Evolutionary conservation across 2,888 invertebrate genomes (phyloP).

Genomic region (Noctuana brunneofusca): DNA sequence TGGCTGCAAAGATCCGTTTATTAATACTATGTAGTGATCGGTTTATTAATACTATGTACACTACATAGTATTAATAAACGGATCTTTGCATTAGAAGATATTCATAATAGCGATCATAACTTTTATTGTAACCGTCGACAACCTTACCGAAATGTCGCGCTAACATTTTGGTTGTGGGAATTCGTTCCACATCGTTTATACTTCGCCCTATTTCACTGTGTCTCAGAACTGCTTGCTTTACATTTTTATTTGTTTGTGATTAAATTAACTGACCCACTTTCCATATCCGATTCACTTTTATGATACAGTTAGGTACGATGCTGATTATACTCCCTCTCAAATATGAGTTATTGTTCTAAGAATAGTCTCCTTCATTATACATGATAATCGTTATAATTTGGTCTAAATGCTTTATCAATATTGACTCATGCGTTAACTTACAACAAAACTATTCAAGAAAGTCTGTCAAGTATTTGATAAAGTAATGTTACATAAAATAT

Average conservation of each 20-base stretch:
- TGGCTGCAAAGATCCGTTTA: too few relatives aligned
- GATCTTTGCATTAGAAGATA: too few relatives aligned
- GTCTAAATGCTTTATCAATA: constrained; percentile 5
- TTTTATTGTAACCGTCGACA: constrained; percentile 43
- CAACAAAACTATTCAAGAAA: not conserved
- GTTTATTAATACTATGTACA: not conserved
- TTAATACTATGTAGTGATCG: too few relatives aligned
- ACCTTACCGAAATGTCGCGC: constrained; percentile 63
- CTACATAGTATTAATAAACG: too few relatives aligned
- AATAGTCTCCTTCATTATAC: not conserved
- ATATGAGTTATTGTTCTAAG: constrained; percentile 1
- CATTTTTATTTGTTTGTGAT: constrained; percentile 30
- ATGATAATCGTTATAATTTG: not conserved
- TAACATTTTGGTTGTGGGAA: constrained; percentile 65
- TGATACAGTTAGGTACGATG: not conserved
- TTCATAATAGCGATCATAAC: constrained; percentile 26
- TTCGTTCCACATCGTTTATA: constrained; percentile 65
- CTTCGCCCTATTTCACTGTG: constrained; percentile 57
- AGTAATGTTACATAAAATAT: too few relatives aligned
- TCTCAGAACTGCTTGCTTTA: constrained; percentile 25
- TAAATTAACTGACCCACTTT: constrained; percentile 32
- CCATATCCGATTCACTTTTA: constrained; percentile 2
- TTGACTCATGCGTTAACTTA: not conserved
- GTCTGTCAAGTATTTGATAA: not conserved
- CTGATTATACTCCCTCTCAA: not conserved